Conservation (phyloP, 2,888 invertebrate species). For the Chloroclystis v-ata region DNA sequence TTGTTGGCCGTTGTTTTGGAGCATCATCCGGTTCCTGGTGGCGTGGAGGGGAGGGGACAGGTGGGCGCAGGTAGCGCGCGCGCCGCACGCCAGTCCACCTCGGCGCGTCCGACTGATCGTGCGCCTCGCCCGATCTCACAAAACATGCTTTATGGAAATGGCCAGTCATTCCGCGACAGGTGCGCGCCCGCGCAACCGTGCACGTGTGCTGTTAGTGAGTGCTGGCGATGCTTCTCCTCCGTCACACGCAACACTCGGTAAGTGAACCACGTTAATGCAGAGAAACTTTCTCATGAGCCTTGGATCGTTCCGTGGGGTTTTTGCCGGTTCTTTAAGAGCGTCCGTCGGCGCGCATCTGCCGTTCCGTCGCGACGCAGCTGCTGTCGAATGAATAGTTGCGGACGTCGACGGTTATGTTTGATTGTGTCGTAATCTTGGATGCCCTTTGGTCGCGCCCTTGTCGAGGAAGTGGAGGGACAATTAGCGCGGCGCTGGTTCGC, state of each 20-base stretch:
- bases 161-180: slow-evolving; percentile 75
- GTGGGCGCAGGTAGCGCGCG: slow-evolving; percentile 74
- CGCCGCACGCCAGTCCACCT: slow-evolving; percentile 70
- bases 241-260: slow-evolving; percentile 46
- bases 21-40: slow-evolving; percentile 76
- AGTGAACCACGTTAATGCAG: slow-evolving; percentile 45
- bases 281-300: slow-evolving; percentile 41
- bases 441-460: slow-evolving; percentile 43
- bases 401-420: slow-evolving; percentile 47
- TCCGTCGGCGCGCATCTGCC: slow-evolving; percentile 65
- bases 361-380: slow-evolving; percentile 68
- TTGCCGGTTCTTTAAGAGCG: slow-evolving; percentile 57
- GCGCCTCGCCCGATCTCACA: slow-evolving; percentile 59
- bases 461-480: slow-evolving; percentile 43
- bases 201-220: slow-evolving; percentile 77
- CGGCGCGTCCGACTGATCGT: slow-evolving; percentile 68
- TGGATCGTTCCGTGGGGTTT: slow-evolving; percentile 45
- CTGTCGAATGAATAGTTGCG: slow-evolving; percentile 57
- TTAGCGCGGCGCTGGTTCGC: slow-evolving; percentile 37
- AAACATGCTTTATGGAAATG: slow-evolving; percentile 67
- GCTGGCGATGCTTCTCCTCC: slow-evolving; percentile 56
- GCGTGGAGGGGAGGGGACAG: slow-evolving; percentile 69
- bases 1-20: slow-evolving; percentile 78
- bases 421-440: slow-evolving; percentile 48
- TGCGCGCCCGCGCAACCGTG: slow-evolving; percentile 72